A percentile compares a stretch with the other conserved stretches of the same genome.
phyloP scores from a whole-genome alignment of 2,797 vertebrate genomes.

The Anisognathus igniventris region DNA sequence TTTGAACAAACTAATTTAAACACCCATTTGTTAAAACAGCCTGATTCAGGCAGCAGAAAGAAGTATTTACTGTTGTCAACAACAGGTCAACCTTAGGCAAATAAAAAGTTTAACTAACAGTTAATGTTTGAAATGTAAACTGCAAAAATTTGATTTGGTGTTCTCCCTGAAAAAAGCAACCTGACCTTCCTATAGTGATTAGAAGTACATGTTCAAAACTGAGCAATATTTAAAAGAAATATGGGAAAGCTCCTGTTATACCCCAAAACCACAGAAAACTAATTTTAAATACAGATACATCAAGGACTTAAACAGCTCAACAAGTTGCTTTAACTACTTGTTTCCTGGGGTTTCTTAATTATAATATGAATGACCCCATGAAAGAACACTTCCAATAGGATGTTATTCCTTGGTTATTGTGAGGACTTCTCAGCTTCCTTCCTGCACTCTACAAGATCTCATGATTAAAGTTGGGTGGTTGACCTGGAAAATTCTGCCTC shows the following conservation, averaged over 20 bases:
- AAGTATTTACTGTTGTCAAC: neutral
- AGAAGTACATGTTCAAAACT: neutral
- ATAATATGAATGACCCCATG: conserved; percentile 11
- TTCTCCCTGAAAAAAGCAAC: neutral
- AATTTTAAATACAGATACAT: neutral
- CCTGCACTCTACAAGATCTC: conserved; percentile 9
- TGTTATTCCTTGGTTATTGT: conserved; percentile 45
- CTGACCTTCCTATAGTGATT: neutral
- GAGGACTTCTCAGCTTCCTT: conserved; percentile 45
- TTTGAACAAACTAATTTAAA: neutral
- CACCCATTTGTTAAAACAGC: neutral
- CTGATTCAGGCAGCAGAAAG: neutral
- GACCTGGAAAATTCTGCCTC: conserved; percentile 57
- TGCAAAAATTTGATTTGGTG: neutral
- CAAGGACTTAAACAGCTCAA: neutral
- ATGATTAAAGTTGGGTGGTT: conserved; percentile 46
- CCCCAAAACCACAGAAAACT: neutral
- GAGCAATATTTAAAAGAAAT: neutral
- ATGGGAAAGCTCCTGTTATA: neutral
- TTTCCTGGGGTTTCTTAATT: conserved; percentile 13
- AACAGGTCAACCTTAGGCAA: neutral
- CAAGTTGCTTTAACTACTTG: neutral
- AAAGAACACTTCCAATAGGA: conserved; percentile 35
- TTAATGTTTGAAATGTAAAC: neutral
- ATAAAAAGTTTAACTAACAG: neutral